Percentiles rank a stretch among this genome's conserved stretches.
These are phyloP conservation scores for Bombus pyrosoma DNA, from an alignment of 1,140 invertebrate genomes.

Conservation along the genomic window DNA sequence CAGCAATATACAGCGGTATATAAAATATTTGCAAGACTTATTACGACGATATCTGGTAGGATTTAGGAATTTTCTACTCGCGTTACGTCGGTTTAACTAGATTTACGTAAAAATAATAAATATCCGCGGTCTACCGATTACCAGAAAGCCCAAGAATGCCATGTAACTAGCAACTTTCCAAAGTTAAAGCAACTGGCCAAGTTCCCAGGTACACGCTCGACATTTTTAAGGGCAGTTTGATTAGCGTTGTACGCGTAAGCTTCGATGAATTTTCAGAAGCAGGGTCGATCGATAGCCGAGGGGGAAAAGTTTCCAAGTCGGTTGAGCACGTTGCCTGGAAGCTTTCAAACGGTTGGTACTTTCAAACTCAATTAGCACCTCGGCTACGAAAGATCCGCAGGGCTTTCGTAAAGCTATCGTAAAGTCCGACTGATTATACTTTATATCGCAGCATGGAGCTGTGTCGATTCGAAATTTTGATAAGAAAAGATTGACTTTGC, in stretches of 20 bases:
- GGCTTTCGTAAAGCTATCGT: neutral
- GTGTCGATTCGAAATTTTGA: neutral
- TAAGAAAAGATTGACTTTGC: neutral
- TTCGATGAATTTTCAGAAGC: neutral
- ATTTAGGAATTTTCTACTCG: too few species aligned
- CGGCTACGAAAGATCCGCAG: neutral
- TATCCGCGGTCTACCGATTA: too few species aligned
- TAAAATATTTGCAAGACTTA: too few species aligned
- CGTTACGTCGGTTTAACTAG: too few species aligned
- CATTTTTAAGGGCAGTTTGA: neutral
- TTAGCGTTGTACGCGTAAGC: neutral
- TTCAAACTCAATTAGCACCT: constrained; percentile 1
- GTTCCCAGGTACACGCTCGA: neutral
- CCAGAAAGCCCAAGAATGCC: too few species aligned
- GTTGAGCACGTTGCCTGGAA: neutral
- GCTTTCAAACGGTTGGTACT: neutral
- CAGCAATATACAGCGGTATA: fast-evolving
- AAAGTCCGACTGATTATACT: neutral
- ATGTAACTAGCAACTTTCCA: too few species aligned
- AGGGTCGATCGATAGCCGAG: neutral
- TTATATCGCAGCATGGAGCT: neutral
- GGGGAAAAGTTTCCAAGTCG: neutral
- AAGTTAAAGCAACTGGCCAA: too few species aligned
- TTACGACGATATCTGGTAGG: too few species aligned
- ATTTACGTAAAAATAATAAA: too few species aligned